A percentile compares a stretch with the other conserved stretches of the same genome.
phyloP scores from a whole-genome alignment of 2,113 vertebrate genomes.

The Indicator indicator region DNA sequence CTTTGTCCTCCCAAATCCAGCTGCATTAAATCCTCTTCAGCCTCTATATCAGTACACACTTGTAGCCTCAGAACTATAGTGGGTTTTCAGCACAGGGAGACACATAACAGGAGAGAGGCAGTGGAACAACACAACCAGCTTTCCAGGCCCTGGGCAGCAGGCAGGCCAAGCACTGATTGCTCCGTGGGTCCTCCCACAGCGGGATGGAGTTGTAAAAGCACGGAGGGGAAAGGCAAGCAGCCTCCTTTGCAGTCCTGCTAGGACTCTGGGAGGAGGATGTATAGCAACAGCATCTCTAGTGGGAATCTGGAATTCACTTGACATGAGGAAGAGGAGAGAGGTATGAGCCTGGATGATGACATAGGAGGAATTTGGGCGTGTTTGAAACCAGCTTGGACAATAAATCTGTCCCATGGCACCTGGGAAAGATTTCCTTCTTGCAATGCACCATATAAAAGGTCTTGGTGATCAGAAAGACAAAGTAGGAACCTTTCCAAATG shows the following conservation, averaged over 20 bases:
- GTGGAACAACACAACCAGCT: neutral
- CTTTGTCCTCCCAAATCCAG: slow-evolving; percentile 73
- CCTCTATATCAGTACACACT: slow-evolving; percentile 5
- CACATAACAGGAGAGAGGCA: neutral
- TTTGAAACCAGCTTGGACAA: neutral
- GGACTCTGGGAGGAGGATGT: neutral
- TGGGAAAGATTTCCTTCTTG: neutral
- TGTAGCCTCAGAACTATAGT: neutral
- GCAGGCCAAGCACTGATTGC: neutral
- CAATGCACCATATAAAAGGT: neutral
- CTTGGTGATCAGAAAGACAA: neutral
- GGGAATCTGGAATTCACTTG: neutral
- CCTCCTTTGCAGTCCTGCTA: neutral
- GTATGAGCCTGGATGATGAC: neutral
- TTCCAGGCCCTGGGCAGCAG: neutral
- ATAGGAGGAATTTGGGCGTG: neutral
- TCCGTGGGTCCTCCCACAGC: neutral
- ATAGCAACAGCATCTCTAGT: rapidly evolving
- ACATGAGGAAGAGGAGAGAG: neutral
- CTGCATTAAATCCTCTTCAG: slow-evolving; percentile 67
- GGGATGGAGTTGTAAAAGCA: neutral
- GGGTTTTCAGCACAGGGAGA: slow-evolving; percentile 6
- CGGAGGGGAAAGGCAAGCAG: neutral
- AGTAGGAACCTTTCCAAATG: neutral
- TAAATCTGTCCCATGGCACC: neutral